phyloP scores from a whole-genome alignment of 2,888 invertebrate species.

The Cyrtodaria siliqua region DNA sequence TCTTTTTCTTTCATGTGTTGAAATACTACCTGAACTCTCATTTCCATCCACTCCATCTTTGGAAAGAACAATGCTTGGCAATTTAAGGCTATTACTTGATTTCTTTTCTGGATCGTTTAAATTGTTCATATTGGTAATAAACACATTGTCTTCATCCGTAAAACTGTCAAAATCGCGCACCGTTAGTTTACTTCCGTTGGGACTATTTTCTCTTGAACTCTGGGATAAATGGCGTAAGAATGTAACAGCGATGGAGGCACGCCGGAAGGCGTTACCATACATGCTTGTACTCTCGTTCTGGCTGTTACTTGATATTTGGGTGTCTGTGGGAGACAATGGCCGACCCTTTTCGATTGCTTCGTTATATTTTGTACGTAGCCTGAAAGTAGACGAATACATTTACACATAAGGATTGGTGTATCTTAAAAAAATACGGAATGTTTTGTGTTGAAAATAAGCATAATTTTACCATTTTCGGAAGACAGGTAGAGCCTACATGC shows the following conservation, averaged over 20 bases:
- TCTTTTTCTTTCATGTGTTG: slow-evolving; percentile 2
- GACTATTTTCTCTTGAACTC: slow-evolving; percentile 48
- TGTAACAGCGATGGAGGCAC: slow-evolving; percentile 66
- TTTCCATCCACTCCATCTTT: neutral
- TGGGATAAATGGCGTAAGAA: slow-evolving; percentile 63
- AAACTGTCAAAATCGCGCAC: slow-evolving; percentile 24
- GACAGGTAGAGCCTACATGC: too few species aligned
- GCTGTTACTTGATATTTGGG: slow-evolving; percentile 63
- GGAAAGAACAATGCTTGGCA: neutral
- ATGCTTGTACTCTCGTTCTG: slow-evolving; percentile 65
- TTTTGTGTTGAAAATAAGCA: too few species aligned
- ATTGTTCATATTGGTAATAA: neutral
- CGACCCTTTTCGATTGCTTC: slow-evolving; percentile 57
- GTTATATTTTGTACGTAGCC: slow-evolving; percentile 61
- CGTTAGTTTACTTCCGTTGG: slow-evolving; percentile 33
- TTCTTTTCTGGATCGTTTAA: neutral
- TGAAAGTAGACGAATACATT: too few species aligned
- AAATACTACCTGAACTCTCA: slow-evolving; percentile 7
- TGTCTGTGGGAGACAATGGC: slow-evolving; percentile 70
- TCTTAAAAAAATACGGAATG: too few species aligned
- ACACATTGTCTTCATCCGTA: neutral
- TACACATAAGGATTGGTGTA: too few species aligned
- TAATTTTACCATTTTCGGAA: too few species aligned
- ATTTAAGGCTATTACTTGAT: neutral
- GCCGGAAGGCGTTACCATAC: slow-evolving; percentile 70